Conservation (phyloP, 2,113 vertebrate species). For the Lycocorax pyrrhopterus region DNA sequence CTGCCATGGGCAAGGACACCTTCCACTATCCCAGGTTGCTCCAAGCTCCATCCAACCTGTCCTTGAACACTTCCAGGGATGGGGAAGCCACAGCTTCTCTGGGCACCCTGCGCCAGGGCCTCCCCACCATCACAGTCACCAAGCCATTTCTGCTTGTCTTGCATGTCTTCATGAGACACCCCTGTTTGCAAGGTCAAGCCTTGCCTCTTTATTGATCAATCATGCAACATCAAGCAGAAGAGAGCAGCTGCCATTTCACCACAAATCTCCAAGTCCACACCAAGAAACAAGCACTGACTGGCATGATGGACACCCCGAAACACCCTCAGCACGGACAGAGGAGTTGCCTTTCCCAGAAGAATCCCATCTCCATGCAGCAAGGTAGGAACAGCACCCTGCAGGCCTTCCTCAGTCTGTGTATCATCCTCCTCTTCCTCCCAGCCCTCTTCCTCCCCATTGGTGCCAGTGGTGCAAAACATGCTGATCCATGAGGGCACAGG, state of each 20-base stretch:
- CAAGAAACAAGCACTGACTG: not conserved
- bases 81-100: not conserved
- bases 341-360: not conserved
- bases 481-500: not conserved
- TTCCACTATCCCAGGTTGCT: fast-evolving
- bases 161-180: fast-evolving
- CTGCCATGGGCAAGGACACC: not conserved
- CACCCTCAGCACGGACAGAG: fast-evolving
- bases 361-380: fast-evolving
- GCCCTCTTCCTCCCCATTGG: not conserved
- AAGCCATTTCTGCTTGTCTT: not conserved
- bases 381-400: not conserved
- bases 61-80: not conserved
- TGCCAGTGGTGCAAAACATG: not conserved
- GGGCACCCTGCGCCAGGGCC: fast-evolving
- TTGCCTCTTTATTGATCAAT: not conserved
- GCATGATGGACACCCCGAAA: not conserved
- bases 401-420: not conserved
- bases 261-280: not conserved
- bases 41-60: fast-evolving
- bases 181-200: not conserved
- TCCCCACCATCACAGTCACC: not conserved
- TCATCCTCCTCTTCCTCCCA: not conserved
- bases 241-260: not conserved
- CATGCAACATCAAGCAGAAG: not conserved